These are phyloP conservation scores for Podabrus alpinus DNA, from an alignment of 2,888 invertebrate genomes.

Conservation along the genomic window DNA sequence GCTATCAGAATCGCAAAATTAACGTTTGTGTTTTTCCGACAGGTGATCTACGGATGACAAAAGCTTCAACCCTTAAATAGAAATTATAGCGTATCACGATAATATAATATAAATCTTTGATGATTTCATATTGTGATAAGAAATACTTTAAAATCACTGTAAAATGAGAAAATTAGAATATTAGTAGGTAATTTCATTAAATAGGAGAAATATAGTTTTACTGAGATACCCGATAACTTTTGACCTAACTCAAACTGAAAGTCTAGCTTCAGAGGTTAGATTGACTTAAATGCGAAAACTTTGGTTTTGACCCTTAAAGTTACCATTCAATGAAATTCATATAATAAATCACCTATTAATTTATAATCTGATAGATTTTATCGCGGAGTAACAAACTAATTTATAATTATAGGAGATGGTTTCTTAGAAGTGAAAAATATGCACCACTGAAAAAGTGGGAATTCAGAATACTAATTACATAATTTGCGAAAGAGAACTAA, in stretches of 20 bases:
- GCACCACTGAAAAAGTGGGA: not conserved
- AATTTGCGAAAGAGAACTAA: not conserved
- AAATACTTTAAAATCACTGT: not conserved
- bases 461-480: not conserved
- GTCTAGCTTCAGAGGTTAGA: conserved; percentile 4
- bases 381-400: not conserved
- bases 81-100: not conserved
- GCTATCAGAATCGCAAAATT: not conserved
- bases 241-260: conserved; percentile 22
- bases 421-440: not conserved
- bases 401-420: not conserved
- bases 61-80: not conserved
- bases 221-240: not conserved
- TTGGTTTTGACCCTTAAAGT: conserved; percentile 1
- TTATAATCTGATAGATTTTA: not conserved
- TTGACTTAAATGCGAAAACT: conserved; percentile 12
- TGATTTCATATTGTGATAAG: not conserved
- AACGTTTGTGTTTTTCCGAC: not conserved
- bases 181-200: not conserved
- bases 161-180: not conserved
- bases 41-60: not conserved
- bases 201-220: not conserved
- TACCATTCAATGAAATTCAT: not conserved
- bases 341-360: not conserved
- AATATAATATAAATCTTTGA: not conserved